These are phyloP conservation scores for Cremastinae sp. DNA, from an alignment of 2,888 invertebrate genomes.

Conservation along the genomic window DNA sequence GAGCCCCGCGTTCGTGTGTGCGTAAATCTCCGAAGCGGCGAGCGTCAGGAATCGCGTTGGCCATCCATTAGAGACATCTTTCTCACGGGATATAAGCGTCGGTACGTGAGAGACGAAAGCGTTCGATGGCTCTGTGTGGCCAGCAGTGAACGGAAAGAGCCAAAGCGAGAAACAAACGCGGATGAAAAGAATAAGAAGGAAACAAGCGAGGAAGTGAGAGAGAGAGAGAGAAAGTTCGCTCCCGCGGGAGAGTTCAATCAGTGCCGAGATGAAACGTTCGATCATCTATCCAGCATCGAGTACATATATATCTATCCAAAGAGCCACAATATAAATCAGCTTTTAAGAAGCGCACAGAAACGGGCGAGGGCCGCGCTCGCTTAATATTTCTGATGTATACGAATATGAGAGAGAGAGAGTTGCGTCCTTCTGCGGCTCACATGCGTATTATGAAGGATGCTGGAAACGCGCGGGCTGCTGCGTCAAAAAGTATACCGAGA, in stretches of 20 bases:
- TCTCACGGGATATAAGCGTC: slow-evolving; percentile 55
- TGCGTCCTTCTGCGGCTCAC: background rate
- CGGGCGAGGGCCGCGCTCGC: background rate
- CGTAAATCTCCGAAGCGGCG: slow-evolving; percentile 4
- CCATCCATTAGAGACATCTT: slow-evolving; percentile 60
- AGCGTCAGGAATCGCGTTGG: slow-evolving; percentile 24
- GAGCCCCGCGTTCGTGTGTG: too few species aligned
- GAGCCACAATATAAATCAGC: background rate
- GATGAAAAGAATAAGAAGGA: background rate
- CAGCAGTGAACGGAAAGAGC: slow-evolving; percentile 36
- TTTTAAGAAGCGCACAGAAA: slow-evolving; percentile 6
- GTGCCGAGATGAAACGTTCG: slow-evolving; percentile 62
- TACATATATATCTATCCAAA: slow-evolving; percentile 6
- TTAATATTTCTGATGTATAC: slow-evolving; percentile 5
- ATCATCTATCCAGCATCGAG: slow-evolving; percentile 59
- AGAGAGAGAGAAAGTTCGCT: slow-evolving; percentile 43
- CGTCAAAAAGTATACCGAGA: too few species aligned
- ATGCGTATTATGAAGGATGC: too few species aligned
- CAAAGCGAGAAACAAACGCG: background rate
- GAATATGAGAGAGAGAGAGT: too few species aligned
- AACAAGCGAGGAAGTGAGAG: slow-evolving; percentile 27
- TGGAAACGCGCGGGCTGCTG: too few species aligned
- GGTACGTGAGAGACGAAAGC: slow-evolving; percentile 57
- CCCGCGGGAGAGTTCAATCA: slow-evolving; percentile 63
- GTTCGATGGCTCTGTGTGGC: slow-evolving; percentile 40